Evolutionary conservation across 1,140 invertebrate species (phyloP).

Genomic region (Chironomus tepperi): DNA sequence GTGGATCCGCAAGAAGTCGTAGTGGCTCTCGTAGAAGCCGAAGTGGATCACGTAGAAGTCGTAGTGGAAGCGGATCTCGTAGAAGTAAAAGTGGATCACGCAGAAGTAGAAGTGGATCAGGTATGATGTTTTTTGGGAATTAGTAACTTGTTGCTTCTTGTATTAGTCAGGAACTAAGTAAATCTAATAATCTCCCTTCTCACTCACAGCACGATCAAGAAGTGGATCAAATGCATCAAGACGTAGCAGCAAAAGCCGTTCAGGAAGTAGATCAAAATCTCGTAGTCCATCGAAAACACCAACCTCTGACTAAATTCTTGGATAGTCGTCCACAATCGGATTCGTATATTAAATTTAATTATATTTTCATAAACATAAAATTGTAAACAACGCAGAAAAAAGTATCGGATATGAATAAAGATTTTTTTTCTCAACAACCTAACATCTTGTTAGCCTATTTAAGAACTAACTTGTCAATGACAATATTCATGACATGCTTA

Average conservation of each 20-base stretch:
- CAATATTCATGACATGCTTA: too few relatives aligned
- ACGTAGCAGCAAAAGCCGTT: constrained; percentile 30
- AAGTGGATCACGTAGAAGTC: constrained; percentile 31
- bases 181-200: too few relatives aligned
- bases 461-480: too few relatives aligned
- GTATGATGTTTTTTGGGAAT: too few relatives aligned
- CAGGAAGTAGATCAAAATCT: constrained; percentile 29
- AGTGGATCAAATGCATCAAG: constrained; percentile 39
- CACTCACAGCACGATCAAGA: background rate
- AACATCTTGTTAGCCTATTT: too few relatives aligned
- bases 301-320: background rate
- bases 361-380: background rate
- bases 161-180: too few relatives aligned
- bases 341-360: background rate
- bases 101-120: constrained; percentile 15
- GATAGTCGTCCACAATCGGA: background rate
- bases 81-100: too few relatives aligned
- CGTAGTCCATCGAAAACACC: constrained; percentile 4
- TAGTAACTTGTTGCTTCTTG: too few relatives aligned
- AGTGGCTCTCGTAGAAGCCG: constrained; percentile 32
- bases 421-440: too few relatives aligned
- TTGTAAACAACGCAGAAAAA: background rate
- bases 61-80: constrained; percentile 28
- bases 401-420: too few relatives aligned
- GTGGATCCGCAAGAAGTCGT: constrained; percentile 30